A percentile compares a stretch with the other conserved stretches of the same genome.
Conservation (phyloP, 2,888 invertebrate genomes). For the Scaptomyza reducta region DNA sequence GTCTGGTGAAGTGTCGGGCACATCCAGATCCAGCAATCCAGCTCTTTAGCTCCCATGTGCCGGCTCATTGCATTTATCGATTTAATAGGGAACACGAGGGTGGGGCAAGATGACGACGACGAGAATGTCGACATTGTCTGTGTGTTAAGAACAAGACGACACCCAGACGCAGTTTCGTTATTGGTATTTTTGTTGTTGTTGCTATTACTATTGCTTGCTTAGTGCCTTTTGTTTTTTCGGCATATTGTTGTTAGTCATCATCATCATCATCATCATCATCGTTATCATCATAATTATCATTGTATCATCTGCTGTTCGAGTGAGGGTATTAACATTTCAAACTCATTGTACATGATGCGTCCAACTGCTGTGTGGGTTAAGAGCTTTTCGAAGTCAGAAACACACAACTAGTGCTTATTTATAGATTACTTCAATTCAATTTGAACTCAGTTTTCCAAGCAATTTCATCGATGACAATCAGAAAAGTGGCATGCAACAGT, state of each 20-base stretch:
- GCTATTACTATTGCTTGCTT: constrained; percentile 20
- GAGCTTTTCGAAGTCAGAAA: constrained; percentile 35
- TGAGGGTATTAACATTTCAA: constrained; percentile 57
- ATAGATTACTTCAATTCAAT: not conserved
- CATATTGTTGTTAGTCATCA: constrained; percentile 66
- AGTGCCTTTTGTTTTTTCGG: constrained; percentile 48
- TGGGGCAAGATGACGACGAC: constrained; percentile 25
- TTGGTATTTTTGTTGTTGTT: constrained; percentile 36
- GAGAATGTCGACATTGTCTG: constrained; percentile 57
- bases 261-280: constrained; percentile 23
- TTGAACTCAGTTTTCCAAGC: not conserved
- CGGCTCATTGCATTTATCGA: constrained; percentile 73
- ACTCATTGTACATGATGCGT: constrained; percentile 44
- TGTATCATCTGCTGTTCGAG: constrained; percentile 20
- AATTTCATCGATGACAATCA: not conserved
- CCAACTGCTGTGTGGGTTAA: constrained; percentile 39
- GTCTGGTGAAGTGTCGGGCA: constrained; percentile 17
- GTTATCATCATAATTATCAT: constrained; percentile 12
- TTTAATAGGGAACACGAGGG: constrained; percentile 51
- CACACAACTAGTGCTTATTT: constrained; percentile 22
- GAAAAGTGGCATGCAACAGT: not conserved
- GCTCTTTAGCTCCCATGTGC: constrained; percentile 28
- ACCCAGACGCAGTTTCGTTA: constrained; percentile 44
- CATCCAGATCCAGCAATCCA: constrained; percentile 14
- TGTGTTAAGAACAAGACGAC: constrained; percentile 42